These are phyloP conservation scores for Melinopterus prodromus DNA, from an alignment of 2,888 invertebrate species.

Conservation along the genomic window DNA sequence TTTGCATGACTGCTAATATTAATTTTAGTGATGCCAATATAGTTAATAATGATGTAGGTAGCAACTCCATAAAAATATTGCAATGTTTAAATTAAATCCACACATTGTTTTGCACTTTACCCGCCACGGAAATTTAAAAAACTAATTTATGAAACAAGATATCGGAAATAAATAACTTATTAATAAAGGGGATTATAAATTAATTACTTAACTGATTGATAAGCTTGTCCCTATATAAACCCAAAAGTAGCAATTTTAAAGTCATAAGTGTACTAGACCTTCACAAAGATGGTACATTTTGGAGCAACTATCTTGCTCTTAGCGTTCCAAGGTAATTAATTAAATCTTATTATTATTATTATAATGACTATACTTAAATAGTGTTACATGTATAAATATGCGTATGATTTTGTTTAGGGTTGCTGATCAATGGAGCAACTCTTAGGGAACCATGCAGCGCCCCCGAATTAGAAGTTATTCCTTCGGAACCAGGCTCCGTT, in stretches of 20 bases:
- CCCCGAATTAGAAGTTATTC: not conserved
- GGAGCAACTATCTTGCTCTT: not conserved
- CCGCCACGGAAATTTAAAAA: not conserved
- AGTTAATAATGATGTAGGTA: not conserved
- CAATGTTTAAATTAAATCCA: not conserved
- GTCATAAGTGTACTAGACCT: slow-evolving; percentile 8
- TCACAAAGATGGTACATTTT: slow-evolving; percentile 20
- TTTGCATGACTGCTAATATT: not conserved
- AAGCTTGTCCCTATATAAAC: not conserved
- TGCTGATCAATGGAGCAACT: slow-evolving; percentile 14
- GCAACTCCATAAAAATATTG: not conserved
- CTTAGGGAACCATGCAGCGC: not conserved
- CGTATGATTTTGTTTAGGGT: slow-evolving; percentile 10
- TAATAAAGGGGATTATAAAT: not conserved
- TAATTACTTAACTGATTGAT: not conserved
- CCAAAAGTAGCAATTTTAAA: not conserved
- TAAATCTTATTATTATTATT: not conserved
- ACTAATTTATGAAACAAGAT: not conserved
- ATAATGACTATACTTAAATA: not conserved
- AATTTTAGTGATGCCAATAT: not conserved
- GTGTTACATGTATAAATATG: not conserved
- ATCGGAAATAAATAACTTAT: not conserved
- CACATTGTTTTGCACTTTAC: not conserved
- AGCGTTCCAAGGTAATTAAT: slow-evolving; percentile 11
- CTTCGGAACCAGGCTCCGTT: not conserved